These are phyloP conservation scores for Hyla sarda DNA, from an alignment of 2,113 vertebrate genomes.

Conservation along the genomic window DNA sequence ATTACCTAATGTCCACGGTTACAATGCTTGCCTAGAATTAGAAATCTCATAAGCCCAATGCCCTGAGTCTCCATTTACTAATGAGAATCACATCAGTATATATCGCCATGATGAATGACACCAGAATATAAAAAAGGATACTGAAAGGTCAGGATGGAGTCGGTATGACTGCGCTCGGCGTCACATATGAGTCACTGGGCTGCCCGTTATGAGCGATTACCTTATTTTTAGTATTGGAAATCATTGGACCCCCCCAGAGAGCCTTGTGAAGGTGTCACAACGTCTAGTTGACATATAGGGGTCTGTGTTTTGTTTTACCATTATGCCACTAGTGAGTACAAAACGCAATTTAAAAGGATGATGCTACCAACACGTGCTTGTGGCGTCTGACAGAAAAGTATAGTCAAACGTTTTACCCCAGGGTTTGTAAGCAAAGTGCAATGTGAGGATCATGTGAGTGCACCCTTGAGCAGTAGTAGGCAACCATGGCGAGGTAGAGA, in stretches of 20 bases:
- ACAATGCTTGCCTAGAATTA: conserved; percentile 15
- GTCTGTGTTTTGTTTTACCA: too few species aligned
- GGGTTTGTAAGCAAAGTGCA: too few species aligned
- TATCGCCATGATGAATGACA: not conserved
- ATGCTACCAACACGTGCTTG: too few species aligned
- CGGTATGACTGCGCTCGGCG: not conserved
- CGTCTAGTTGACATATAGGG: too few species aligned
- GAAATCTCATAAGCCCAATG: conserved; percentile 15
- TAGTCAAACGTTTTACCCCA: too few species aligned
- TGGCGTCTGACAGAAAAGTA: too few species aligned
- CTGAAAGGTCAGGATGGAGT: conserved; percentile 3
- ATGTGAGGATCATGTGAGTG: too few species aligned
- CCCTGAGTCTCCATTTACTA: not conserved
- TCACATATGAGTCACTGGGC: not conserved
- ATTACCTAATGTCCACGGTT: conserved; percentile 34
- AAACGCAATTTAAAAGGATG: not conserved
- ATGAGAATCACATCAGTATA: not conserved
- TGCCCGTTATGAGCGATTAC: not conserved
- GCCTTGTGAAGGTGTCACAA: not conserved
- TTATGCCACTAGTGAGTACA: not conserved
- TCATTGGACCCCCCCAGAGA: not conserved
- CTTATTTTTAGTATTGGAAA: not conserved
- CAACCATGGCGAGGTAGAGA: too few species aligned
- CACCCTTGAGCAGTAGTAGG: too few species aligned
- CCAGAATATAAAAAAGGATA: not conserved